Evolutionary conservation across 2,797 vertebrate genomes (phyloP), one percentile per base, ranked within the genome.

Genomic region (Yasuhikotakia modesta): DNA sequence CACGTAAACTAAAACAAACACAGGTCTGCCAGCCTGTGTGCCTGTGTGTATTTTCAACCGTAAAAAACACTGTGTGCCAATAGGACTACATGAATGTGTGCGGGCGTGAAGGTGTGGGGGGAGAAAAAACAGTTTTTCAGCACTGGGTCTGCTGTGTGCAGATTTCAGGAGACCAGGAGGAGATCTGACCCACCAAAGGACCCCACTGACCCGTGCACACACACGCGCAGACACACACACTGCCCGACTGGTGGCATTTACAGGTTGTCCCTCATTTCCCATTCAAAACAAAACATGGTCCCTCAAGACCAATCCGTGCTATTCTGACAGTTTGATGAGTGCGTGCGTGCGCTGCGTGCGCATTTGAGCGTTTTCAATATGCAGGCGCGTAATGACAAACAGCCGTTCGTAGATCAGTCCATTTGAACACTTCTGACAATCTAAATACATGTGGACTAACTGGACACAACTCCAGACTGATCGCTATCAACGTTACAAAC

Each of bases 1-100:
- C 27, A 74, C 64, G 69, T 69, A 81, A 83, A 76, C 79, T 76
- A 58, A 76, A 81, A 45, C 61, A 71, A 81, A 81, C 64, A 76
- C 4, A 78, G 22, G 35, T 50, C 61, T 46, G 30, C 55, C 58
- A 50, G 57, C 50, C 46, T 16, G 7, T 74, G 65, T 22, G 16
- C 53, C 32, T 65, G 55, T 76, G 72, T 76, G 66, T 57, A 63
- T 80, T 39, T 79, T 53, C 30, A 73, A 46, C 66, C 32, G 6
- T 78, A 53, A 64, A 27, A 32, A 0, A 55, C 6, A 45, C 45
- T 53, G 16, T 46, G 73, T 70, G 46, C 57, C 67, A 73, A 13
- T 74, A 12, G 69, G 70, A 12, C 27, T 43, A 43, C 19, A 57
- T 79, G 69, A 65, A 71, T 72, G 61, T 39, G 45, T 22, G 10